A percentile compares a stretch with the other conserved stretches of the same genome.
phyloP scores from a whole-genome alignment of 2,888 invertebrate species.

The Acronicta alni region DNA sequence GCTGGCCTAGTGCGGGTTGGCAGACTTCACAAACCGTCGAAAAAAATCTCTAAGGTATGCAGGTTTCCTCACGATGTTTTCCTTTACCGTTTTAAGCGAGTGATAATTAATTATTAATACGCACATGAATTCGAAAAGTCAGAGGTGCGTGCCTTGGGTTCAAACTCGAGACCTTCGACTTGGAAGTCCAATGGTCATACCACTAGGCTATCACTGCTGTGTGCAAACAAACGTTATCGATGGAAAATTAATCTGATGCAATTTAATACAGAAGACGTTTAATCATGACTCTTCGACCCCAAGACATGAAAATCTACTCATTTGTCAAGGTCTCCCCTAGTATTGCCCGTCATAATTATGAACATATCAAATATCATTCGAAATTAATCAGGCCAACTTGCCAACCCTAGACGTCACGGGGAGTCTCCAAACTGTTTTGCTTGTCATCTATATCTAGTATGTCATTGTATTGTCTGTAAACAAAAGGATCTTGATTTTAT shows the following conservation, averaged over 20 bases:
- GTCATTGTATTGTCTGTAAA: slow-evolving; percentile 54
- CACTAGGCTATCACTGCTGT: not conserved
- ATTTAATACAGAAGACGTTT: slow-evolving; percentile 76
- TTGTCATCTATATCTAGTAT: slow-evolving; percentile 53
- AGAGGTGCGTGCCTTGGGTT: too few species aligned
- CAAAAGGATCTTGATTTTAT: slow-evolving; percentile 55
- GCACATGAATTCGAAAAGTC: too few species aligned
- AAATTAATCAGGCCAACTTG: slow-evolving; percentile 81
- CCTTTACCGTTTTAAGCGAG: too few species aligned
- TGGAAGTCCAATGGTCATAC: too few species aligned
- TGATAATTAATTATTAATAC: too few species aligned
- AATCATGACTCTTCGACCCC: slow-evolving; percentile 68
- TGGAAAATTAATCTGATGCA: slow-evolving; percentile 67
- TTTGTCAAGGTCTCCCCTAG: slow-evolving; percentile 81
- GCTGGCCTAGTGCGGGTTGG: too few species aligned
- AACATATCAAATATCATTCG: slow-evolving; percentile 86
- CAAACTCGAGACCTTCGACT: too few species aligned
- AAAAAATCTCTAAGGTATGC: too few species aligned
- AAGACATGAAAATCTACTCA: slow-evolving; percentile 81
- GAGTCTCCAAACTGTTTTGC: slow-evolving; percentile 59
- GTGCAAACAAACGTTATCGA: slow-evolving; percentile 27
- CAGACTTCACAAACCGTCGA: too few species aligned
- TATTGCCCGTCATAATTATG: slow-evolving; percentile 75
- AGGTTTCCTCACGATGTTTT: too few species aligned
- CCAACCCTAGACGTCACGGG: slow-evolving; percentile 60